Base-by-base conservation (phyloP, 1,140 invertebrate species). In the Zeugodacus cucurbitae region DNA sequence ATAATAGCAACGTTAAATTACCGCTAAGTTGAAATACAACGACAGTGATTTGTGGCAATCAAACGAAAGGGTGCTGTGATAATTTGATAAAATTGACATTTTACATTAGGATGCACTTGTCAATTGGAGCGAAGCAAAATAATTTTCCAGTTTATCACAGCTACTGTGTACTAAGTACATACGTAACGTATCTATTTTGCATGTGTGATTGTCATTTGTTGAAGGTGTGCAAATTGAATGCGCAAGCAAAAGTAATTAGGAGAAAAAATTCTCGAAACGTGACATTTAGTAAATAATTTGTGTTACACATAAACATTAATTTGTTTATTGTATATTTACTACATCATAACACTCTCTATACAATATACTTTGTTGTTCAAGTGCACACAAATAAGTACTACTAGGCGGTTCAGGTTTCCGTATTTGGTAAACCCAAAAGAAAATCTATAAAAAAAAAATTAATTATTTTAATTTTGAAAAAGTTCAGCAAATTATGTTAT, bases 31-130 rank as follows among this genome's bases (percentile, higher is more conserved):
- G 29, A 14, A 67, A 67, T 78, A 37, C 70, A 78, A 41, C 32
- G 37, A 6, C 22, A 29, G 74, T 82, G 26, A 82, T 82, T 82
- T 82, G 41, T 41, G 41, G n/a, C 44, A 48, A 48, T 22, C 41
- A 44, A 78, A 48, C 44, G n/a, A 48, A 82, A 48, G 74, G 37
- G 74, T 82, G 74, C 74, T 26, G n/a, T 48, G 74, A 82, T 48
- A 82, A 82, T 48, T 82, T 82, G n/a, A 82, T 82, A 48, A 82
- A 82, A 82, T 82, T 82, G 74, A 82, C 74, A 82, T 82, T 82
- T 29, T 54, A 48, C n/a, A 48, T 82, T 82, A 82, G 74, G 41
- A 82, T 48, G 74, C 74, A 82, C 41, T 82, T 82, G 74, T 82
- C 74, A 82, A 82, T 82, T 82, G 74, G 74, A 48, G 41, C 74